Base-by-base conservation (phyloP, 1,140 invertebrate species). In the Sarcophaga bullata region DNA sequence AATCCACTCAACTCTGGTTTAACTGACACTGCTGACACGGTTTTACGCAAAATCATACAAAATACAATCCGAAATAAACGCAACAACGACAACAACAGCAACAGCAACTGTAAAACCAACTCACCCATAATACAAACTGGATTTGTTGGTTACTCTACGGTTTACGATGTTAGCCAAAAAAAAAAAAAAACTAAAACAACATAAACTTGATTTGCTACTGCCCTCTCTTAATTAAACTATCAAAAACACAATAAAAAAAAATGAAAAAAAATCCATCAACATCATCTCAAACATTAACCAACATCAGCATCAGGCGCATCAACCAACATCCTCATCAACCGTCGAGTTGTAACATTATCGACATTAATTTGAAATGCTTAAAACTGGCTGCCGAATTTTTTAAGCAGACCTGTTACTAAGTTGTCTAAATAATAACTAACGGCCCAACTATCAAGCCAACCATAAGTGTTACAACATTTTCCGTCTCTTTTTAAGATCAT, bases 1-100 rank as follows among this genome's bases (percentile, higher is more conserved):
- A n/a, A n/a, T n/a, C n/a, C n/a, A 8, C 17, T 68, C 15, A 68
- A 68, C 62, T 68, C 80, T 62, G 80, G 52, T 80, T 80, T 68
- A 48, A 11, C 46, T 81, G 80, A 81, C 80, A 81, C 80, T 81
- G 80, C 80, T 81, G 76, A 80, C 76, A 80, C 76, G 15, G 76
- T 80, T 80, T 52, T 47, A 48, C 47, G 49, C 49, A 52, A 80
- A 80, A 68, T 17, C 17, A 68, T 9, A 68, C 6, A 68, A 6
- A n/a, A n/a, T n/a, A n/a, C n/a, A n/a, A n/a, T n/a, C n/a, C n/a
- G n/a, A n/a, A n/a, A n/a, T n/a, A n/a, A n/a, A n/a, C n/a, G 19
- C 17, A 68, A 68, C 5, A 58, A 13, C 13, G 6, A 58, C 9
- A 58, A 58, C 52, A 58, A n/a, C 52, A 10, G 5, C 10, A 58